Evolutionary conservation across 2,797 vertebrate species (phyloP).

Genomic region (Sarcophilus harrisii): DNA sequence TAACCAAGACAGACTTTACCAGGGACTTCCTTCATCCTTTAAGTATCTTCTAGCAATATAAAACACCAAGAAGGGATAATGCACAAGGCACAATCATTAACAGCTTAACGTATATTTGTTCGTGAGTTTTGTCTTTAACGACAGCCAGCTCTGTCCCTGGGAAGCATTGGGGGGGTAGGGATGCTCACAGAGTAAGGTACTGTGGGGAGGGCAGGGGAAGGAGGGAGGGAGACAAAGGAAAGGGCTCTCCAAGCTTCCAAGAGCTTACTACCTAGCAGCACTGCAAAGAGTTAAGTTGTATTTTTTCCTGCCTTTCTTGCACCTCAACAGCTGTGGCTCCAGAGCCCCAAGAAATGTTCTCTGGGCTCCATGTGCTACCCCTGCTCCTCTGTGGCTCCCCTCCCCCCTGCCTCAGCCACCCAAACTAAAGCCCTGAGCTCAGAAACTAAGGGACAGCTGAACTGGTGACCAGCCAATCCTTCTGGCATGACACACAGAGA

Average conservation of each 20-base stretch:
- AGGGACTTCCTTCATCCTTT: not conserved
- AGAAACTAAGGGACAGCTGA: constrained; percentile 67
- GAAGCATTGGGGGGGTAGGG: not conserved
- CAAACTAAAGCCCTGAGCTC: constrained; percentile 53
- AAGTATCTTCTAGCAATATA: not conserved
- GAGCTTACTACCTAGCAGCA: accelerated
- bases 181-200: not conserved
- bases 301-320: constrained; percentile 26
- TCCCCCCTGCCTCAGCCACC: constrained; percentile 38
- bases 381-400: not conserved
- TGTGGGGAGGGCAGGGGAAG: accelerated
- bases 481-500: constrained; percentile 27
- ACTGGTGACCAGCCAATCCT: constrained; percentile 6
- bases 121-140: not conserved
- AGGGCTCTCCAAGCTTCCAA: not conserved
- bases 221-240: not conserved
- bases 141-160: not conserved
- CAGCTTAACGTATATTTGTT: not conserved
- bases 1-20: not conserved
- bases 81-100: not conserved
- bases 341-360: constrained; percentile 3
- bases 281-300: constrained; percentile 51
- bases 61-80: not conserved
- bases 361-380: constrained; percentile 65
- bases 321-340: constrained; percentile 65